A percentile compares a stretch with the other conserved stretches of the same genome.
phyloP scores from a whole-genome alignment of 2,113 vertebrate species.

The Numida meleagris region DNA sequence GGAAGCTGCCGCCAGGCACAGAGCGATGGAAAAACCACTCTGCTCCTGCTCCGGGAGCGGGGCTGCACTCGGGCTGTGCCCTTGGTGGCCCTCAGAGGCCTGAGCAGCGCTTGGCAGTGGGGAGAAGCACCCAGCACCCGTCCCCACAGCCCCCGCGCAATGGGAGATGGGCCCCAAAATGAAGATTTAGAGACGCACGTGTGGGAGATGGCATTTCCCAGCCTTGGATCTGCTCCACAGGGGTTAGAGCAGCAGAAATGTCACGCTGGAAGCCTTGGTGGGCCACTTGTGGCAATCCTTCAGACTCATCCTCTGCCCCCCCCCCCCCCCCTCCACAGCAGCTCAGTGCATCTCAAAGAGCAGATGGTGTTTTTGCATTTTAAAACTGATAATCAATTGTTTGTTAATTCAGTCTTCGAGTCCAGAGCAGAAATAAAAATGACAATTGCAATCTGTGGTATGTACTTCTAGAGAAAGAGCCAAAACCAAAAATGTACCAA shows the following conservation, averaged over 20 bases:
- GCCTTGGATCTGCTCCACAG: neutral
- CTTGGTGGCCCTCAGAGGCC: fast-evolving
- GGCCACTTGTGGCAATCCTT: constrained; percentile 12
- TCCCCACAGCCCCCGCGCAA: neutral
- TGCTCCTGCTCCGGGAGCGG: fast-evolving
- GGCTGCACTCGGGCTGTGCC: fast-evolving
- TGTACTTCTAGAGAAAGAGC: constrained; percentile 4
- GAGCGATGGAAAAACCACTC: too few species aligned
- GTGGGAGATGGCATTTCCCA: constrained; percentile 25
- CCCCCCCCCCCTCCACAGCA: constrained; percentile 13
- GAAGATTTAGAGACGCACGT: neutral
- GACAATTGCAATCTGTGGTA: constrained; percentile 56
- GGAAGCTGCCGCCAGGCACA: neutral
- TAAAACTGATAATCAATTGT: constrained; percentile 80
- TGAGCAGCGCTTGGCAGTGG: fast-evolving
- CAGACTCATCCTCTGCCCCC: constrained; percentile 19
- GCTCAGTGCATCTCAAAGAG: constrained; percentile 55
- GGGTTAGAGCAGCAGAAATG: constrained; percentile 35
- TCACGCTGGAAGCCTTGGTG: neutral
- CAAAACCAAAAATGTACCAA: neutral
- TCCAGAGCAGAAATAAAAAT: constrained; percentile 60
- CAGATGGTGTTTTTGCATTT: constrained; percentile 81
- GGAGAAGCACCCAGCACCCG: too few species aligned
- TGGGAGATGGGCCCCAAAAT: neutral
- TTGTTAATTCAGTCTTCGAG: constrained; percentile 76